phyloP scores from a whole-genome alignment of 2,113 vertebrate genomes.

The Chaetops frenatus region DNA sequence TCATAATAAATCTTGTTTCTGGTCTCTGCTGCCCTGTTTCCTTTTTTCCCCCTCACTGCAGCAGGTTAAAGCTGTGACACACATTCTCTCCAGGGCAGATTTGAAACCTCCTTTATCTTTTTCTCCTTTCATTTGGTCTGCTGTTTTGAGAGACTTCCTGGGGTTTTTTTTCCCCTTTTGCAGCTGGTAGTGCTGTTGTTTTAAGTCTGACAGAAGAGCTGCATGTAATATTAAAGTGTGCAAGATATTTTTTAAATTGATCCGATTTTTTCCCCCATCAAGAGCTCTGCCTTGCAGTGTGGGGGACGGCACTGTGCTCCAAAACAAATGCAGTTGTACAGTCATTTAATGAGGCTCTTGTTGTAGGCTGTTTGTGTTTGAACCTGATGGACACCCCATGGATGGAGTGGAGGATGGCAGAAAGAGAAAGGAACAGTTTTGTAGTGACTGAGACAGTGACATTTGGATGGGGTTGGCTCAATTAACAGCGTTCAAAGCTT shows the following conservation, averaged over 20 bases:
- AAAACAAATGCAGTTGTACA: background rate
- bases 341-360: conserved; percentile 22
- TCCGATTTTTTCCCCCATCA: background rate
- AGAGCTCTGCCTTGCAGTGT: background rate
- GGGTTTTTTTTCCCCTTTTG: background rate
- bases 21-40: background rate
- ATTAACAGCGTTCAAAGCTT: background rate
- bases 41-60: background rate
- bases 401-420: background rate
- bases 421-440: background rate
- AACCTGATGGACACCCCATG: background rate
- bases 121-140: background rate
- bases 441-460: background rate
- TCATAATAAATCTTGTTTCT: background rate
- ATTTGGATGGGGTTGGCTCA: background rate
- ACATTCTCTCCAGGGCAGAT: background rate
- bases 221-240: background rate
- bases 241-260: background rate
- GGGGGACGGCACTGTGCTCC: background rate
- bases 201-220: background rate
- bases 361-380: background rate
- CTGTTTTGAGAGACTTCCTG: background rate
- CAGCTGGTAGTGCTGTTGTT: background rate
- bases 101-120: conserved; percentile 1
- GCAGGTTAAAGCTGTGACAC: background rate